Percentiles rank a stretch among this genome's conserved stretches.
Conservation (phyloP, 2,113 vertebrate species). For the Hydrolagus affinis region DNA sequence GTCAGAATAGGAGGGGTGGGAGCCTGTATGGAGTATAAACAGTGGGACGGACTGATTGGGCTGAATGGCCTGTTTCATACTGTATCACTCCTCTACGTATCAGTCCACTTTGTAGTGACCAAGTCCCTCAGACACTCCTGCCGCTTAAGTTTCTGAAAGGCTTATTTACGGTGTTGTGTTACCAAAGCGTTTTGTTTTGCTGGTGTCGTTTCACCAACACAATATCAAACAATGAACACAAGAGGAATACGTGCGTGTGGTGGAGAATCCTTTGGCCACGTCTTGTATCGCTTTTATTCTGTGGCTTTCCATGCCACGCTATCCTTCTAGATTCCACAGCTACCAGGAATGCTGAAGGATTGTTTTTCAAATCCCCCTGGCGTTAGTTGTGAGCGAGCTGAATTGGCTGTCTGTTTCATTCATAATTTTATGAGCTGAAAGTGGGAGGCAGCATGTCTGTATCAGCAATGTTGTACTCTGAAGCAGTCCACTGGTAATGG, state of each 20-base stretch:
- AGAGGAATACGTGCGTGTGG: not conserved
- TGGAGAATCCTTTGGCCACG: not conserved
- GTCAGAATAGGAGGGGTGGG: no score
- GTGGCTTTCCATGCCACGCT: not conserved
- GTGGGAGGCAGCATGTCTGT: constrained; percentile 22
- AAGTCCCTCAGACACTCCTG: no score
- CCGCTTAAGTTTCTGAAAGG: no score
- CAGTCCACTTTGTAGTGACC: no score
- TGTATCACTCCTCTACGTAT: no score
- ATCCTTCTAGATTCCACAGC: not conserved
- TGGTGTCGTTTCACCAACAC: not conserved
- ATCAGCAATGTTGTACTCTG: not conserved
- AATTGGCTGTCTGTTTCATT: constrained; percentile 7
- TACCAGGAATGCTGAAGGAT: not conserved
- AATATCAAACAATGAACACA: not conserved
- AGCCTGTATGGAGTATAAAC: no score
- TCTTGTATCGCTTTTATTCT: not conserved
- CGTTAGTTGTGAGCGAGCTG: constrained; percentile 7
- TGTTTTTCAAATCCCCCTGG: not conserved
- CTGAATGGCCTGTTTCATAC: no score
- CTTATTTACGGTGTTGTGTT: not conserved
- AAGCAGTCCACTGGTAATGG: constrained; percentile 17
- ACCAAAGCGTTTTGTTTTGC: not conserved
- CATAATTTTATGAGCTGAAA: constrained; percentile 22
- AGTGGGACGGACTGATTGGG: no score